Conservation (phyloP, 2,797 vertebrate genomes). For the Pelochelys cantorii region DNA sequence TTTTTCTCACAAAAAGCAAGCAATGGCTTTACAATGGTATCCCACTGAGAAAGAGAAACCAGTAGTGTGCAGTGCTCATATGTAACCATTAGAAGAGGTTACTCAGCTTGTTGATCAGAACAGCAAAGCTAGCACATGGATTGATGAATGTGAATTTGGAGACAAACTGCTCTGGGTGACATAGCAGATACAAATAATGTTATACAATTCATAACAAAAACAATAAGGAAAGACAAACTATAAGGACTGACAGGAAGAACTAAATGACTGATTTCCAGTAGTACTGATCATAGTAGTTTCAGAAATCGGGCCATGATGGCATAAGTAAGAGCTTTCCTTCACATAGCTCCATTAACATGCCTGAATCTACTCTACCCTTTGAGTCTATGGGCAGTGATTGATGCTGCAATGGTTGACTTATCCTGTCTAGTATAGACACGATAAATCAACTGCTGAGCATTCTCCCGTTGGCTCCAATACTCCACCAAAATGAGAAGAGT, state of each 20-base stretch:
- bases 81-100: slow-evolving; percentile 33
- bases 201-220: slow-evolving; percentile 54
- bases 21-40: background rate
- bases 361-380: too few relatives aligned
- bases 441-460: too few relatives aligned
- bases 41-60: background rate
- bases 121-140: slow-evolving; percentile 17
- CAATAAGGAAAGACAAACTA: background rate
- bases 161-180: background rate
- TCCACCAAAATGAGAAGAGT: too few relatives aligned
- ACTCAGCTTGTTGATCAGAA: slow-evolving; percentile 58
- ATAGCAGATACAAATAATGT: slow-evolving; percentile 31
- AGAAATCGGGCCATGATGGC: background rate
- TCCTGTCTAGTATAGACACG: too few relatives aligned
- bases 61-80: background rate
- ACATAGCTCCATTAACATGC: background rate
- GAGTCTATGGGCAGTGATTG: too few relatives aligned
- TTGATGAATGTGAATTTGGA: background rate
- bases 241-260: slow-evolving; percentile 26
- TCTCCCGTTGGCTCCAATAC: too few relatives aligned
- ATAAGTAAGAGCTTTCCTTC: background rate
- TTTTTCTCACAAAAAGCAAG: background rate
- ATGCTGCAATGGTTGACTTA: too few relatives aligned
- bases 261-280: background rate
- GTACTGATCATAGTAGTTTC: background rate